Evolutionary conservation across 2,113 vertebrate genomes (phyloP).

Genomic region (Macheiramphus alcinus): DNA sequence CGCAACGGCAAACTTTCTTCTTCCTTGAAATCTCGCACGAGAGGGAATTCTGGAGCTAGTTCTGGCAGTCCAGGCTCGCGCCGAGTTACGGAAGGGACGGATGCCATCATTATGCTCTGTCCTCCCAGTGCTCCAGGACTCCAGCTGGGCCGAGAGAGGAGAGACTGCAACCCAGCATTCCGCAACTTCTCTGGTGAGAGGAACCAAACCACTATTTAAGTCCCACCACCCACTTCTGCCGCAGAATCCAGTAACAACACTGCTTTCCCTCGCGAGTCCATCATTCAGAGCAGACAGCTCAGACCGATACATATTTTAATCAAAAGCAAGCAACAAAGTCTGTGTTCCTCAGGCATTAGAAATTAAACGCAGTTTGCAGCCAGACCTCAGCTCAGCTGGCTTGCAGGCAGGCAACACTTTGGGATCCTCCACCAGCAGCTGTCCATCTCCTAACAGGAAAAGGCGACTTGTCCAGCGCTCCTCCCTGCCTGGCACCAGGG

Average conservation of each 20-base stretch:
- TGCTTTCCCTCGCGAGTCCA: fast-evolving
- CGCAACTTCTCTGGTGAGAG: not conserved
- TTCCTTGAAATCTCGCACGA: fast-evolving
- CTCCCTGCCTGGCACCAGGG: not conserved
- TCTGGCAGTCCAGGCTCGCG: not conserved
- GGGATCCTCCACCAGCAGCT: not conserved
- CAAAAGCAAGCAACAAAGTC: not conserved
- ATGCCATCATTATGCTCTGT: not conserved
- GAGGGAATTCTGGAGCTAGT: not conserved
- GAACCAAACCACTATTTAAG: not conserved
- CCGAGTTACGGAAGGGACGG: not conserved
- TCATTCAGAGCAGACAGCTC: not conserved
- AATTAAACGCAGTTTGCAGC: not conserved
- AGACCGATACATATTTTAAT: fast-evolving
- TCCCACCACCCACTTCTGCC: not conserved
- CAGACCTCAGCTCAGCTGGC: not conserved
- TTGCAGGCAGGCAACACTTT: not conserved
- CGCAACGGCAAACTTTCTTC: fast-evolving
- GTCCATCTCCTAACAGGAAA: not conserved
- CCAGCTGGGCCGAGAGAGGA: not conserved
- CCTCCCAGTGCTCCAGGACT: not conserved
- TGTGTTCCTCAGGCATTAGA: not conserved
- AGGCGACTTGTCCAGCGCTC: not conserved
- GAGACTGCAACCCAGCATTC: not conserved
- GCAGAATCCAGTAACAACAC: not conserved